Percentiles rank a stretch among this genome's conserved stretches.
Evolutionary conservation across 2,797 vertebrate species (phyloP).

Genomic region (Morelia viridis): DNA sequence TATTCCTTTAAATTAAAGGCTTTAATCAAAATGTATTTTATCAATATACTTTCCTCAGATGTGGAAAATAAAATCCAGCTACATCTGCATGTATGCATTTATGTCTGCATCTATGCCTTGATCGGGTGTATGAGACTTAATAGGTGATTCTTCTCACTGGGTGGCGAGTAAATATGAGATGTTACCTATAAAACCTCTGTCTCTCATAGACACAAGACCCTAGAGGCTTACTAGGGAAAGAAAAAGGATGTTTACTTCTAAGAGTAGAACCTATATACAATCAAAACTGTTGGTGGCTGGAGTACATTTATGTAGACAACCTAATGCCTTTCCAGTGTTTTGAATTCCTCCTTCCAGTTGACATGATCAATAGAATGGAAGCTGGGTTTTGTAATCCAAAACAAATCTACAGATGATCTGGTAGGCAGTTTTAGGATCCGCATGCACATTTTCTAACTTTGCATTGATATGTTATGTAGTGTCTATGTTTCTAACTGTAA

Average conservation of each 20-base stretch:
- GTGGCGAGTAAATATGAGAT: background rate
- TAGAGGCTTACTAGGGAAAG: background rate
- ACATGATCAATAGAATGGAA: background rate
- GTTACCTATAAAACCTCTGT: background rate
- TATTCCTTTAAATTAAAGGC: background rate
- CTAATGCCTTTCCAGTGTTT: background rate
- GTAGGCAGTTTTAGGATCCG: background rate
- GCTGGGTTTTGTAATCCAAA: background rate
- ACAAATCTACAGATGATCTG: background rate
- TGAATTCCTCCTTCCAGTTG: background rate
- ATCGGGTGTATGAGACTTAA: background rate
- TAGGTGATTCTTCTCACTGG: background rate
- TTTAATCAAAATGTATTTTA: constrained; percentile 10
- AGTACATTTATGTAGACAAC: background rate
- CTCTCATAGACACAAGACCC: background rate
- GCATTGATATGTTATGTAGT: background rate
- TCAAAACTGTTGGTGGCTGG: background rate
- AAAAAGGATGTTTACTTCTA: background rate
- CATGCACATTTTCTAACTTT: background rate
- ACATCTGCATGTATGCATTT: background rate
- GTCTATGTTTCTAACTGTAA: background rate
- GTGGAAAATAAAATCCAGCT: background rate
- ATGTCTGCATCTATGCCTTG: background rate
- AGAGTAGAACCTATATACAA: background rate
- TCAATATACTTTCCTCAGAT: background rate